Percentiles rank a stretch among this genome's conserved stretches.
These are phyloP conservation scores for Cyclopterus lumpus DNA, from an alignment of 2,797 vertebrate genomes.

Conservation along the genomic window DNA sequence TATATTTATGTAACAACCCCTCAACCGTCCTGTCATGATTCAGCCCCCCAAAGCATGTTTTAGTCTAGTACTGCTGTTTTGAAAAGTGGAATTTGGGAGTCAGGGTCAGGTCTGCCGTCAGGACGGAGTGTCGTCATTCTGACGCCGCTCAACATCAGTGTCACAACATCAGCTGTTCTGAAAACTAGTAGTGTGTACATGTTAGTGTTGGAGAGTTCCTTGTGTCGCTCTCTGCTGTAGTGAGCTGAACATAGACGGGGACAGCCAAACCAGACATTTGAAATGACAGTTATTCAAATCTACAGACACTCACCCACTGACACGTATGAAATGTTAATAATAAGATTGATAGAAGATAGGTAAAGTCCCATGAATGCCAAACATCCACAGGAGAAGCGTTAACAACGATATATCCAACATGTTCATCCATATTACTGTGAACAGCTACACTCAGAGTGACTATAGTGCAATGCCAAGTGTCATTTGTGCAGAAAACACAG, in stretches of 20 bases:
- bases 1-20: constrained; percentile 25
- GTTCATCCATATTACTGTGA: background rate
- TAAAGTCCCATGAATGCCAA: background rate
- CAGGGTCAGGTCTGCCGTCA: constrained; percentile 42
- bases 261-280: background rate
- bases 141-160: constrained; percentile 33
- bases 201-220: background rate
- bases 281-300: background rate
- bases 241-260: constrained; percentile 20
- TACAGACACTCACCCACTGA: constrained; percentile 8
- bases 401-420: background rate
- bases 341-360: background rate
- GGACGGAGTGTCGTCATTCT: background rate
- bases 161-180: constrained; percentile 20
- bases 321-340: background rate
- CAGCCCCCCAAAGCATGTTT: constrained; percentile 3
- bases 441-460: background rate
- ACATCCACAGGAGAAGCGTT: background rate
- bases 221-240: constrained; percentile 21
- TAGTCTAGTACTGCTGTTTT: constrained; percentile 16
- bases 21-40: constrained; percentile 12
- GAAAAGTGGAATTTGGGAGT: constrained; percentile 22
- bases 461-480: background rate
- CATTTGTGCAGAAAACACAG: background rate
- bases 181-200: constrained; percentile 9